phyloP scores from a whole-genome alignment of 2,797 vertebrate species.

The Helarctos malayanus region DNA sequence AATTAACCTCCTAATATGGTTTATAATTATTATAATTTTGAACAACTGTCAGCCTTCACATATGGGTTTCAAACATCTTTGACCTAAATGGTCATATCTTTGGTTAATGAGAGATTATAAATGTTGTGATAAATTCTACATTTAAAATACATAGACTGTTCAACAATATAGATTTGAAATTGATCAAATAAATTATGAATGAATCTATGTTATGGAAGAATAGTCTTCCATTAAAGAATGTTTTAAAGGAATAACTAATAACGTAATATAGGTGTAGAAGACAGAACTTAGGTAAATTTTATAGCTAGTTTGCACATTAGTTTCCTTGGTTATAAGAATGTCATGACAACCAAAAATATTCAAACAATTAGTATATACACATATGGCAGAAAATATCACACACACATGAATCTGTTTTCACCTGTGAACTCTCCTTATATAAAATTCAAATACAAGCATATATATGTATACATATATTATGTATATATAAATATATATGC shows the following conservation, averaged over 20 bases:
- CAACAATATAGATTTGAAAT: background rate
- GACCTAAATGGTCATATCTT: background rate
- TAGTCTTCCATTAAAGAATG: background rate
- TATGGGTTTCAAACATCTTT: background rate
- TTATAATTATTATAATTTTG: background rate
- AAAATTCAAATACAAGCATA: background rate
- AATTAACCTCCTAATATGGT: background rate
- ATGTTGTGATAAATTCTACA: background rate
- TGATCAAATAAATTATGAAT: background rate
- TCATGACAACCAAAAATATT: background rate
- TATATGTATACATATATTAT: background rate
- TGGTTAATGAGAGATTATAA: background rate
- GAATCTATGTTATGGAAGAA: background rate
- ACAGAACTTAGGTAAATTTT: background rate
- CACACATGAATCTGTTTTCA: background rate
- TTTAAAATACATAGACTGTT: background rate
- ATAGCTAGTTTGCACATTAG: background rate
- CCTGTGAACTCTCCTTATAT: background rate
- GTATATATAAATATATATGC: background rate
- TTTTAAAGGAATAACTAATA: conserved; percentile 15
- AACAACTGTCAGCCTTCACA: background rate
- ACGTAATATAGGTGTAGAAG: background rate
- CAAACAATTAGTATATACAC: background rate
- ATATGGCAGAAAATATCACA: background rate
- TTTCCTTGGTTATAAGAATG: background rate